Conservation (phyloP, 2,888 invertebrate species). For the Microdon myrmicae region DNA sequence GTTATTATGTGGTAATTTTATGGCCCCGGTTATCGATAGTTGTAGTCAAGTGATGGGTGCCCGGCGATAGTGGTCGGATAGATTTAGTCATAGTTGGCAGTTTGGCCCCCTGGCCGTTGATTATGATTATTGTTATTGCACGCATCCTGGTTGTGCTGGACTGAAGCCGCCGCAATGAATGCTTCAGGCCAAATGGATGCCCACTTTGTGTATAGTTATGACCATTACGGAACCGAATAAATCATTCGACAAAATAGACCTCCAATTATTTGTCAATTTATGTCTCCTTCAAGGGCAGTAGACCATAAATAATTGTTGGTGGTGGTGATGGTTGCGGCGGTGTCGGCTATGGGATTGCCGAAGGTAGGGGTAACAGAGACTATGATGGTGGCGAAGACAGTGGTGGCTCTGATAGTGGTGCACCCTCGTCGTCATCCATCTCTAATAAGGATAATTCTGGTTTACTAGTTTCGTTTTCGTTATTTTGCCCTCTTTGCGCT, state of each 20-base stretch:
- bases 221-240: constrained; percentile 55
- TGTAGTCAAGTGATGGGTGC: constrained; percentile 26
- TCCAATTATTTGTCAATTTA: constrained; percentile 62
- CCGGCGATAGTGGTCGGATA: constrained; percentile 18
- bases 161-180: constrained; percentile 20
- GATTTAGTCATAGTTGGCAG: constrained; percentile 24
- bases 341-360: too few relatives aligned
- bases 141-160: constrained; percentile 48
- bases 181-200: constrained; percentile 41
- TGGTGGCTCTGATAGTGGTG: constrained; percentile 26
- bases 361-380: too few relatives aligned
- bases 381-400: too few relatives aligned
- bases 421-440: constrained; percentile 3
- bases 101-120: constrained; percentile 52
- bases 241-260: constrained; percentile 59
- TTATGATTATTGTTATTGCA: constrained; percentile 57
- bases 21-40: constrained; percentile 45
- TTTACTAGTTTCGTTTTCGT: constrained; percentile 36
- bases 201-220: constrained; percentile 52
- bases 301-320: constrained; percentile 59
- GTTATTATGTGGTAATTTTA: constrained; percentile 60
- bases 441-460: constrained; percentile 44
- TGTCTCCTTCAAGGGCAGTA: constrained; percentile 61
- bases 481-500: constrained; percentile 14
- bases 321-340: constrained; percentile 10